phyloP scores from a whole-genome alignment of 2,797 vertebrate genomes.

The Synanceia verrucosa region DNA sequence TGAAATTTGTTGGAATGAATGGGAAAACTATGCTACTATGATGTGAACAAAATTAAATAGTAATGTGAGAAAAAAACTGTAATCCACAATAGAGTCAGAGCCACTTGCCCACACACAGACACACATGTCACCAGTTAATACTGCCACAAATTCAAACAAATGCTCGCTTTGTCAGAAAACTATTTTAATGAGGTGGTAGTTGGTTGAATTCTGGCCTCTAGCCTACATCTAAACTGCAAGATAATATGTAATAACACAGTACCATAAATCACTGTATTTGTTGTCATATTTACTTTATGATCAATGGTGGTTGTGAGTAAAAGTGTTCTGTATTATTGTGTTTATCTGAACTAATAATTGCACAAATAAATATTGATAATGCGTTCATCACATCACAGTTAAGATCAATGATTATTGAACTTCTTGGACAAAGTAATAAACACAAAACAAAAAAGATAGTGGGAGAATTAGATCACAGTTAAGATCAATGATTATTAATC shows the following conservation, averaged over 20 bases:
- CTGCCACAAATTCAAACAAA: slow-evolving; percentile 1
- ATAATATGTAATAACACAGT: neutral
- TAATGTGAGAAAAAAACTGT: too few relatives aligned
- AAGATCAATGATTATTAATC: slow-evolving; percentile 7
- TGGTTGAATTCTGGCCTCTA: neutral
- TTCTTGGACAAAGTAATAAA: too few relatives aligned
- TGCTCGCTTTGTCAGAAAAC: neutral
- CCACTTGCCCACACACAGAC: slow-evolving; percentile 14
- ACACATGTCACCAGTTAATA: slow-evolving; percentile 11
- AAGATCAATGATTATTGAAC: too few relatives aligned
- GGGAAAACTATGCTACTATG: too few relatives aligned
- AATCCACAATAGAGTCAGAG: neutral
- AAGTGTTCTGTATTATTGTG: neutral
- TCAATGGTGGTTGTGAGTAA: slow-evolving; percentile 6
- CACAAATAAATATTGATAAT: too few relatives aligned
- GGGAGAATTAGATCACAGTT: neutral
- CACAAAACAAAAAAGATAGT: neutral
- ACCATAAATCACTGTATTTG: neutral
- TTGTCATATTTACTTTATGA: neutral
- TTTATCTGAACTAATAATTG: neutral
- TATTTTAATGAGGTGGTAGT: neutral
- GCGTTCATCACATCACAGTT: too few relatives aligned
- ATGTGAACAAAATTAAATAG: too few relatives aligned
- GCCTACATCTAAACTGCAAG: neutral
- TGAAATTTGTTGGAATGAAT: too few relatives aligned